Evolutionary conservation across 2,113 vertebrate genomes (phyloP).

Genomic region (Willisornis vidua): DNA sequence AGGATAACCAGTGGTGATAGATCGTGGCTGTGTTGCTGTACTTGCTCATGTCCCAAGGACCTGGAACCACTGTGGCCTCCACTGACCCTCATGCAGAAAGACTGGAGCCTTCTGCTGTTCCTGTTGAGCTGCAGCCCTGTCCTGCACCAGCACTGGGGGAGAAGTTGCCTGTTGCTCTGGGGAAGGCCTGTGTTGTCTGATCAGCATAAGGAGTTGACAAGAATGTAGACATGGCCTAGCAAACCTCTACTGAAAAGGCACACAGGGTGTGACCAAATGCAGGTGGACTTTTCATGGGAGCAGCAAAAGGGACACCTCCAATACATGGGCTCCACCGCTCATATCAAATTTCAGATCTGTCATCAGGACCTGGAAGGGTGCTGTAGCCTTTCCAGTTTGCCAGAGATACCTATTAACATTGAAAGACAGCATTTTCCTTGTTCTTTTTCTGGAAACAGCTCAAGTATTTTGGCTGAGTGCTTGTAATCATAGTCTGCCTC

Average conservation of each 20-base stretch:
- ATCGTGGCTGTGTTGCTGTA: background rate
- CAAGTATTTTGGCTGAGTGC: background rate
- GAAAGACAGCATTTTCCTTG: background rate
- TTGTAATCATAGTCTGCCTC: background rate
- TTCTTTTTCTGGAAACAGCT: background rate
- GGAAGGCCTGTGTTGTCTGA: background rate
- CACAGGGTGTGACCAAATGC: background rate
- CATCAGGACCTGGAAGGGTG: background rate
- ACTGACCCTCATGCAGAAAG: background rate
- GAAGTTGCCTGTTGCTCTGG: background rate
- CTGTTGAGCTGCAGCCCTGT: background rate
- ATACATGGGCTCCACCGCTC: background rate
- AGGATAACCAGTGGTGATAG: background rate
- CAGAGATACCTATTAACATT: background rate
- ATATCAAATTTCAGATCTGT: background rate
- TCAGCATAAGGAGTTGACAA: background rate
- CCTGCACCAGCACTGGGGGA: rapidly evolving
- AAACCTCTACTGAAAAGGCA: background rate
- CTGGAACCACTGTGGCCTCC: background rate
- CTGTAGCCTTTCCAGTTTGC: background rate
- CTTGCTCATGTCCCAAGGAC: rapidly evolving
- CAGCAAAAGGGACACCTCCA: background rate
- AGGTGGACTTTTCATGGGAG: background rate
- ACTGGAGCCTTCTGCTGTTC: background rate
- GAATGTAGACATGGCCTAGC: background rate